Evolutionary conservation across 92 coral and sea anemone species (phyloP).

Genomic region (Zoanthus sociatus): DNA sequence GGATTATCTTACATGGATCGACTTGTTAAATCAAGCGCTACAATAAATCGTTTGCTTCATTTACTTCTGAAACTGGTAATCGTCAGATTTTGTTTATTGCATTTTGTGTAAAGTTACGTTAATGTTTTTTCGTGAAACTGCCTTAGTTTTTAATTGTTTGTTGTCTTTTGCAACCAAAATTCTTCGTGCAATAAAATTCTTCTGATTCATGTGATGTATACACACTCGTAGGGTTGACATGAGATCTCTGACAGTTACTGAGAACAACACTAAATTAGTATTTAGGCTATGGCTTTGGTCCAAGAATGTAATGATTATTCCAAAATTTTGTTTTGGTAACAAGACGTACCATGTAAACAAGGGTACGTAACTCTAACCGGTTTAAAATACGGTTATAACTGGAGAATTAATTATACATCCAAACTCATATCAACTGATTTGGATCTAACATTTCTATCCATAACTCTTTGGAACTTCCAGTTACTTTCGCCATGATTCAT

Average conservation of each 20-base stretch:
- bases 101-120: background rate
- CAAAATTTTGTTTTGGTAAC: background rate
- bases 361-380: background rate
- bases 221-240: background rate
- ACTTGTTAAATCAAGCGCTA: constrained; percentile 1
- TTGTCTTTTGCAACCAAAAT: too few species aligned
- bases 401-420: background rate
- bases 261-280: background rate
- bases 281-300: background rate
- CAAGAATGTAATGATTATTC: background rate
- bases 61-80: background rate
- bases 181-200: background rate
- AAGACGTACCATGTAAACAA: background rate
- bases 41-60: background rate
- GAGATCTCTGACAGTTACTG: background rate
- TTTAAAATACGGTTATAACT: background rate
- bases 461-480: too few species aligned
- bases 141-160: too few species aligned
- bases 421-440: too few species aligned
- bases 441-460: too few species aligned
- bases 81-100: background rate
- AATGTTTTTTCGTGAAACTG: background rate
- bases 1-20: too few species aligned
- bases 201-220: background rate
- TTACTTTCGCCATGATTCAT: too few species aligned